Percentiles rank a stretch among this genome's conserved stretches.
Conservation (phyloP, 2,888 invertebrate species). For the Tribolium freemani region DNA sequence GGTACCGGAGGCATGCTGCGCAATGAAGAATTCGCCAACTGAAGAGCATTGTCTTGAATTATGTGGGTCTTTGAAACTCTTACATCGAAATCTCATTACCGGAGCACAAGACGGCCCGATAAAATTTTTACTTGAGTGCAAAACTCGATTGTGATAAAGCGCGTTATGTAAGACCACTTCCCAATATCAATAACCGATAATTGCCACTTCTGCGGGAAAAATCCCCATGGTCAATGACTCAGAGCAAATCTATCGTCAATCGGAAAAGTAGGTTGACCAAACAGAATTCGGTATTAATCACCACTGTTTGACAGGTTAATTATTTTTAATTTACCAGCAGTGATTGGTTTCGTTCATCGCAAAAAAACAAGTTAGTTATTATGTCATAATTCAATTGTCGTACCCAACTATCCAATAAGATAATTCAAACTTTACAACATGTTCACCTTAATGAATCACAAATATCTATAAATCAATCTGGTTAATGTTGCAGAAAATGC, state of each 20-base stretch:
- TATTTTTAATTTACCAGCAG: conserved; percentile 1
- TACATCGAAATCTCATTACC: conserved; percentile 57
- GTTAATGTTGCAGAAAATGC: conserved; percentile 39
- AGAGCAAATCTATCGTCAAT: not conserved
- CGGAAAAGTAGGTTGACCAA: conserved; percentile 7
- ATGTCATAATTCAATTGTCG: conserved; percentile 17
- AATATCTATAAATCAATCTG: conserved; percentile 24
- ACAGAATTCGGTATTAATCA: conserved; percentile 7
- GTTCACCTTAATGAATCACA: conserved; percentile 27
- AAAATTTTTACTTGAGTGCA: not conserved
- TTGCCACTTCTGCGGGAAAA: conserved; percentile 2
- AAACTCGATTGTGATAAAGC: not conserved
- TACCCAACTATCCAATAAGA: not conserved
- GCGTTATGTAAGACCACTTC: not conserved
- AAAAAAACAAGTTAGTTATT: conserved; percentile 6
- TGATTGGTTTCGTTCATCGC: not conserved
- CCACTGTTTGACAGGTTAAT: not conserved
- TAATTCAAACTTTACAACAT: conserved; percentile 5
- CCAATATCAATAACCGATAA: not conserved
- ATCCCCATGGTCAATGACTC: conserved; percentile 23
- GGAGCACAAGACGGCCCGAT: not conserved
- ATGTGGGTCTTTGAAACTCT: conserved; percentile 53
- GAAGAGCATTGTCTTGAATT: conserved; percentile 51
- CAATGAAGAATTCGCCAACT: conserved; percentile 32
- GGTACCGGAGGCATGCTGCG: conserved; percentile 29